Conservation (phyloP, 2,888 invertebrate genomes). For the Vannuccia rotundouncinata region DNA sequence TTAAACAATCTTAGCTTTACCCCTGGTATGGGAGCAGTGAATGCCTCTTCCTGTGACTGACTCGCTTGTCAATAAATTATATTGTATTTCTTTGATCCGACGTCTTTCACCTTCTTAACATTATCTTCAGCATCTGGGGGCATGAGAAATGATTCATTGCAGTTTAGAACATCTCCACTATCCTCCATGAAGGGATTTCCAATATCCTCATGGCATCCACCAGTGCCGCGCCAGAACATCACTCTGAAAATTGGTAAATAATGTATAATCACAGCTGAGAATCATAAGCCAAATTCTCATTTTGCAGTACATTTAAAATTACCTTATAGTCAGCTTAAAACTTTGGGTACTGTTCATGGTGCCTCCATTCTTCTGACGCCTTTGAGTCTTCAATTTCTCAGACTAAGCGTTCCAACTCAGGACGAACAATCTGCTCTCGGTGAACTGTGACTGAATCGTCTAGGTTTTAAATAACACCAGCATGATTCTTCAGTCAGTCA, state of each 20-base stretch:
- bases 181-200: constrained; percentile 40
- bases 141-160: constrained; percentile 31
- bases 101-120: constrained; percentile 37
- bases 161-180: constrained; percentile 31
- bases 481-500: constrained; percentile 34
- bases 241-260: not conserved
- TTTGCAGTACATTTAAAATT: constrained; percentile 22
- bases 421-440: constrained; percentile 28
- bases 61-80: no score
- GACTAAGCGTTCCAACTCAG: constrained; percentile 38
- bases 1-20: no score
- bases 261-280: not conserved
- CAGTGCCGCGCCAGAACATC: constrained; percentile 34
- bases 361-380: constrained; percentile 38
- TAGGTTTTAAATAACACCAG: constrained; percentile 37
- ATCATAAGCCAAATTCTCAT: constrained; percentile 11
- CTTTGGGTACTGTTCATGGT: constrained; percentile 40
- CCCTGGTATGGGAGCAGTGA: no score
- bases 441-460: constrained; percentile 33
- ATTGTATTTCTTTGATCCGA: no score
- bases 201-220: constrained; percentile 40
- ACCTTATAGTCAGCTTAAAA: constrained; percentile 37
- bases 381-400: constrained; percentile 39
- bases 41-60: no score
- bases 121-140: constrained; percentile 31